A percentile compares a stretch with the other conserved stretches of the same genome.
Conservation (phyloP, 2,113 vertebrate species). For the Lasiurus cinereus region DNA sequence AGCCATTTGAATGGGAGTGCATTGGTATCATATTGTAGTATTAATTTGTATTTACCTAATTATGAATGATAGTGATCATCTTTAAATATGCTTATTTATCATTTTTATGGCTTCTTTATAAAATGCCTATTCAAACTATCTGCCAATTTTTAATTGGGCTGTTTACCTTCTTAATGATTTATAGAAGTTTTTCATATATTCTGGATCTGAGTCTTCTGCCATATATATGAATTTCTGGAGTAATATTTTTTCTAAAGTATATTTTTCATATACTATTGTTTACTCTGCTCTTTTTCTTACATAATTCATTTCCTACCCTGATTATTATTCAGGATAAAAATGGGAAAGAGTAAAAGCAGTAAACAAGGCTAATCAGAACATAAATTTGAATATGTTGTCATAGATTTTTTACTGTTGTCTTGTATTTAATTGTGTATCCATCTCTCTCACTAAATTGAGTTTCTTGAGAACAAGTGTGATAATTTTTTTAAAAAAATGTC, state of each 20-base stretch:
- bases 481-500: background rate
- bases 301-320: background rate
- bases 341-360: background rate
- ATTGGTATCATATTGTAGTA: background rate
- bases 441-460: background rate
- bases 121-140: background rate
- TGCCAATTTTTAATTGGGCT: background rate
- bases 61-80: no score
- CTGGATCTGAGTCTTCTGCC: background rate
- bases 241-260: background rate
- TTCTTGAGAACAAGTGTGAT: background rate
- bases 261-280: constrained; percentile 20
- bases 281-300: background rate
- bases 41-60: background rate
- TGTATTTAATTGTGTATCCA: background rate
- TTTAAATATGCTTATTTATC: no score
- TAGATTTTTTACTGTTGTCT: background rate
- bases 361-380: background rate
- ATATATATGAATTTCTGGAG: background rate
- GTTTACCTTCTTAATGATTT: background rate
- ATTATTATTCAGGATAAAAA: constrained; percentile 10
- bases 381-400: background rate
- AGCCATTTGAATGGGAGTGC: background rate
- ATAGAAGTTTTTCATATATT: background rate
- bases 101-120: background rate